Percentiles rank a stretch among this genome's conserved stretches.
Conservation (phyloP, 2,888 invertebrate genomes). For the Seladonia tumulorum region DNA sequence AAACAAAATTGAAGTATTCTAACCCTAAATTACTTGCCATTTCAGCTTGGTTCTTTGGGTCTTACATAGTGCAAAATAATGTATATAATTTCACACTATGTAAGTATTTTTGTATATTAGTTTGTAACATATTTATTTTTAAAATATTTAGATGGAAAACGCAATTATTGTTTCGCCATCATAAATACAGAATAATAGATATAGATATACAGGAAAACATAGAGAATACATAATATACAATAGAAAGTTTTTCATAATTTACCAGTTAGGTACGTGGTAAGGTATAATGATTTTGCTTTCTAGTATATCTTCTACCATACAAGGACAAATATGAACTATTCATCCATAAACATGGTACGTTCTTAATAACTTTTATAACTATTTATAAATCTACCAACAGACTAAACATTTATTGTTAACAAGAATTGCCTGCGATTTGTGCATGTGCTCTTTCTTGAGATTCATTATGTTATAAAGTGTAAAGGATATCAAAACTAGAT, state of each 20-base stretch:
- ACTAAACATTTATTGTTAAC: constrained; percentile 42
- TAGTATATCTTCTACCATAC: constrained; percentile 25
- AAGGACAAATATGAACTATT: constrained; percentile 31
- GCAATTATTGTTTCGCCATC: neutral
- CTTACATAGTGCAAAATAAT: constrained; percentile 72
- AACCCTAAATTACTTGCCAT: constrained; percentile 44
- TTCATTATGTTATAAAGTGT: constrained; percentile 22
- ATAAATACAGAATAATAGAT: constrained; percentile 33
- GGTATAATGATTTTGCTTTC: constrained; percentile 35
- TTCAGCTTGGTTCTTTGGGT: constrained; percentile 81
- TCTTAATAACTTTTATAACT: constrained; percentile 56
- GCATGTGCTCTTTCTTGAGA: constrained; percentile 31
- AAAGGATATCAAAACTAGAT: constrained; percentile 14
- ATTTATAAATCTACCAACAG: constrained; percentile 51
- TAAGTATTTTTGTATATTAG: constrained; percentile 59
- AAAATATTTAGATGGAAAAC: constrained; percentile 20
- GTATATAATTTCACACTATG: constrained; percentile 47
- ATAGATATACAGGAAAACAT: constrained; percentile 6
- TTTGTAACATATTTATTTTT: constrained; percentile 57
- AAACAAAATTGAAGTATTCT: neutral
- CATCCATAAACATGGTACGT: constrained; percentile 26
- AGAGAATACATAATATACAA: neutral
- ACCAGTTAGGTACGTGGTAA: constrained; percentile 3
- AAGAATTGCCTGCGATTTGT: constrained; percentile 32
- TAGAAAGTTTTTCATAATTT: constrained; percentile 49